Percentiles rank a stretch among this genome's conserved stretches.
These are phyloP conservation scores for Anoplolepis gracilipes DNA, from an alignment of 1,140 invertebrate genomes.

Conservation along the genomic window DNA sequence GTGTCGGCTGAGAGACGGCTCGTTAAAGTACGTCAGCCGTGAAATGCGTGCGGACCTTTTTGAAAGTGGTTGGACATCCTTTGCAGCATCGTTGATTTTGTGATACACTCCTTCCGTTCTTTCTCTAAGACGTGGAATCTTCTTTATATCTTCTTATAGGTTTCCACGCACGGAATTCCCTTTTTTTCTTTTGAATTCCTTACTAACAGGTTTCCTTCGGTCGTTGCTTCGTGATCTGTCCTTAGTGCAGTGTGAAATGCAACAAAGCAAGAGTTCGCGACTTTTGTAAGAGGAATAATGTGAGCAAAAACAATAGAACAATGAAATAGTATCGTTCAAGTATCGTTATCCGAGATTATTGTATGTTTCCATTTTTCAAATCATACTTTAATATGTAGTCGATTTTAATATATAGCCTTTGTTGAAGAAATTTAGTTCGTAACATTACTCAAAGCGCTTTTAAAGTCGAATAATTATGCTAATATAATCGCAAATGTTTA, in stretches of 20 bases:
- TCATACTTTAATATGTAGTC: background rate
- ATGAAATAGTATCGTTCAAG: background rate
- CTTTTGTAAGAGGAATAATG: constrained; percentile 5
- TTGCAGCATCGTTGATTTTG: constrained; percentile 16
- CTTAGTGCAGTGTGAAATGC: constrained; percentile 6
- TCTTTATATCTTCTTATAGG: constrained; percentile 38
- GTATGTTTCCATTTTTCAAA: background rate
- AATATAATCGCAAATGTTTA: constrained; percentile 20
- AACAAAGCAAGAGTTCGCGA: constrained; percentile 19
- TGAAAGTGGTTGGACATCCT: constrained; percentile 14
- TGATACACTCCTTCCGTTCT: constrained; percentile 30
- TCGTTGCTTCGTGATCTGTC: constrained; percentile 6
- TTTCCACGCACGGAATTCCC: constrained; percentile 39
- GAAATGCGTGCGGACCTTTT: constrained; percentile 18
- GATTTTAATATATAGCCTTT: background rate
- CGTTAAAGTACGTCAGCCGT: constrained; percentile 28
- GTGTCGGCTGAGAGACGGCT: constrained; percentile 19
- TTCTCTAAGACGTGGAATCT: constrained; percentile 26
- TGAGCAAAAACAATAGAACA: background rate
- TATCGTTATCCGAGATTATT: constrained; percentile 6
- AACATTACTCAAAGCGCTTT: background rate
- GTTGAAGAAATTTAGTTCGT: background rate
- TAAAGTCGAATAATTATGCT: constrained; percentile 22
- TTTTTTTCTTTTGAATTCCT: constrained; percentile 63
- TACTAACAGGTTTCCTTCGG: constrained; percentile 62